A percentile compares a stretch with the other conserved stretches of the same genome.
phyloP scores from a whole-genome alignment of 2,113 vertebrate species.

The Ovis aries region DNA sequence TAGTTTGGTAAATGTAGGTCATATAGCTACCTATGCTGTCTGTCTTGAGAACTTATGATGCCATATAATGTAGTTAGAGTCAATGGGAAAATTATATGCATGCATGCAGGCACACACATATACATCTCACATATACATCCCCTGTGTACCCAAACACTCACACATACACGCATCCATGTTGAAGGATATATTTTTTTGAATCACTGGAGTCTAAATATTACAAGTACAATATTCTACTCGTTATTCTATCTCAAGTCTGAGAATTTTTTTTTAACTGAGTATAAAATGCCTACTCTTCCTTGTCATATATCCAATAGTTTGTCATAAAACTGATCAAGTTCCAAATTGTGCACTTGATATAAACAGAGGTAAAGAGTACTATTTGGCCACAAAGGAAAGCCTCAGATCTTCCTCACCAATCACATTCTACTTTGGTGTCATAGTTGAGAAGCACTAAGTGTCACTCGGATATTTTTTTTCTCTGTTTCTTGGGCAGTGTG shows the following conservation, averaged over 20 bases:
- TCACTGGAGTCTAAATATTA: not conserved
- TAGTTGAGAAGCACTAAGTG: not conserved
- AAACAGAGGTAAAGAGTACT: not conserved
- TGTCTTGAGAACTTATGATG: not conserved
- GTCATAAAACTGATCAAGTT: not conserved
- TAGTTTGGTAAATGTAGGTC: not conserved
- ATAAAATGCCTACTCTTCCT: not conserved
- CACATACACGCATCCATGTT: not conserved
- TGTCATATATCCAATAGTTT: not conserved
- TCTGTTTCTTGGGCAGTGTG: not conserved
- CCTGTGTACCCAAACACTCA: not conserved
- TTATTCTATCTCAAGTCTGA: not conserved
- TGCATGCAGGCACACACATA: not conserved
- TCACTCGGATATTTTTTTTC: not conserved
- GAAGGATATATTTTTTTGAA: not conserved
- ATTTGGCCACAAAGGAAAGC: not conserved
- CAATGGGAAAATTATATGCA: not conserved
- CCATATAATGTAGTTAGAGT: not conserved
- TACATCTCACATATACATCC: not conserved
- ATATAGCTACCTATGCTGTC: not conserved
- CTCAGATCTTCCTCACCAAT: not conserved
- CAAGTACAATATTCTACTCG: not conserved
- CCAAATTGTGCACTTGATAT: not conserved
- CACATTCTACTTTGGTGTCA: not conserved
- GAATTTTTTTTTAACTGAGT: not conserved